These are phyloP conservation scores for Hymenopus coronatus DNA, from an alignment of 2,888 invertebrate species.

Conservation along the genomic window DNA sequence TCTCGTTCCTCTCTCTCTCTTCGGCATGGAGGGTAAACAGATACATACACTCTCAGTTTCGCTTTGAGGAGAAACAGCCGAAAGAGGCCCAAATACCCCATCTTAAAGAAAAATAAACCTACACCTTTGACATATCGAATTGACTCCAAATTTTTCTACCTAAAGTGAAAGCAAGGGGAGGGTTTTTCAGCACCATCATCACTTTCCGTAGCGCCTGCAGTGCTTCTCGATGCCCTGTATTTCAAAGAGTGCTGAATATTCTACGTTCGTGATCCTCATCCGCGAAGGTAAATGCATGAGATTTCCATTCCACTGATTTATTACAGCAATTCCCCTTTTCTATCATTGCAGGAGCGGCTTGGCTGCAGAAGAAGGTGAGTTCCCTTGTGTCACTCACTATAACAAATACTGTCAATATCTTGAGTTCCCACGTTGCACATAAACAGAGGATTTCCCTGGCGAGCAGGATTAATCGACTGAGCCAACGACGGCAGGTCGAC, in stretches of 20 bases:
- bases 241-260: not conserved
- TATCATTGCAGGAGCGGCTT: not conserved
- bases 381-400: not conserved
- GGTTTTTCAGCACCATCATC: not conserved
- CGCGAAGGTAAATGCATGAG: not conserved
- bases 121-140: too few species aligned
- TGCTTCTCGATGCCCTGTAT: not conserved
- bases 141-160: too few species aligned
- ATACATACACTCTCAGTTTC: too few species aligned
- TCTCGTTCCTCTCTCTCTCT: too few species aligned
- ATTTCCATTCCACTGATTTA: not conserved
- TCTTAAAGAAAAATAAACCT: too few species aligned
- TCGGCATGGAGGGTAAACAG: too few species aligned
- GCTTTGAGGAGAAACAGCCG: too few species aligned
- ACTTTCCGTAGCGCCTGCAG: not conserved
- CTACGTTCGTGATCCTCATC: not conserved
- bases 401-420: not conserved
- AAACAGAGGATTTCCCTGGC: not conserved
- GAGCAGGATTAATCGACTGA: not conserved
- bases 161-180: too few species aligned
- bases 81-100: too few species aligned
- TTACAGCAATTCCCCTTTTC: not conserved
- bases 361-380: not conserved
- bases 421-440: not conserved
- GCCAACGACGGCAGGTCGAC: not conserved